Evolutionary conservation across 2,888 invertebrate genomes (phyloP).

Genomic region (Suillia variegata): DNA sequence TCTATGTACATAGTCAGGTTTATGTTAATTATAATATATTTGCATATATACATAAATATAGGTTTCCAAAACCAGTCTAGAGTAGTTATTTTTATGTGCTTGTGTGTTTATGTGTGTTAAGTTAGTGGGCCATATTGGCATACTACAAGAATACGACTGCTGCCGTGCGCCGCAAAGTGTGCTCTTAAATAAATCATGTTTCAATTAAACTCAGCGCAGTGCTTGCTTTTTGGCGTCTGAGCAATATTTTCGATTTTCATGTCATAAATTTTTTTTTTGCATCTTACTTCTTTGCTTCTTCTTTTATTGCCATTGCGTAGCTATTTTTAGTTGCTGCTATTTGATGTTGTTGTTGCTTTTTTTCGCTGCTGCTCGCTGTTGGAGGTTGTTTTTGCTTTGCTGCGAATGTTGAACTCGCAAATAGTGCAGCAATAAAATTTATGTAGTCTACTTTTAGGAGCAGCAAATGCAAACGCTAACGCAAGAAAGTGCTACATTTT

Average conservation of each 20-base stretch:
- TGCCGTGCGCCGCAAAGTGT: not conserved
- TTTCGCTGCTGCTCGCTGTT: not conserved
- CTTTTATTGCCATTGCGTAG: not conserved
- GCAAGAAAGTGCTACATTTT: not conserved
- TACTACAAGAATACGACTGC: not conserved
- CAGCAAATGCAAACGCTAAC: too few species aligned
- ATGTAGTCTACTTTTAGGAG: not conserved
- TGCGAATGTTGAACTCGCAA: not conserved
- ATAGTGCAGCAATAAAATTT: not conserved
- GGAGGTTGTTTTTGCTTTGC: not conserved
- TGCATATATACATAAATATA: too few species aligned
- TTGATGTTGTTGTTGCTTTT: not conserved
- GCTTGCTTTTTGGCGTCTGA: not conserved
- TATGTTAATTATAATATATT: too few species aligned
- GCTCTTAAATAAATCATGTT: slow-evolving; percentile 1
- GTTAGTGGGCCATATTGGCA: not conserved
- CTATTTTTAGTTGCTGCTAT: not conserved
- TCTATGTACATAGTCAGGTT: too few species aligned
- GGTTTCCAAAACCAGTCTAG: too few species aligned
- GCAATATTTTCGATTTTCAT: too few species aligned
- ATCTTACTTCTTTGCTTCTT: not conserved
- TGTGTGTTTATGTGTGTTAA: too few species aligned
- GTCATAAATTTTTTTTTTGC: not conserved
- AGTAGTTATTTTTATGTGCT: too few species aligned
- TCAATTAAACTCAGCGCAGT: not conserved